Evolutionary conservation across 2,888 invertebrate species (phyloP), one percentile per base, ranked within the genome.

Genomic region (Pterobdella sp.): DNA sequence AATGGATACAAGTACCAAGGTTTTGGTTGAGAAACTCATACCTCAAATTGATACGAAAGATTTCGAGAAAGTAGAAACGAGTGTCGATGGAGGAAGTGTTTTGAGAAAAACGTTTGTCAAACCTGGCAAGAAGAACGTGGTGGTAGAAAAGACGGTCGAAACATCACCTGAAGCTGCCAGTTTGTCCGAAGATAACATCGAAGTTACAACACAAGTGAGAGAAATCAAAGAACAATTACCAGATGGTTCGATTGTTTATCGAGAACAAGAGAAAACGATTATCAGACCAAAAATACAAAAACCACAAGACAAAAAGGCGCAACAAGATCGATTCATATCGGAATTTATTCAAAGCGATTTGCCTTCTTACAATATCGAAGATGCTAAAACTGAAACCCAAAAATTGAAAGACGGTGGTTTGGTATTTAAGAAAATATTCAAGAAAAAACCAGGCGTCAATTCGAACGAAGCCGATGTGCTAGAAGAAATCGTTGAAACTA

Each of bases 401-500:
- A n/a, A 7, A 22, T 4, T 34, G 63, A 31, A n/a, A 1, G 70
- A 70, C n/a, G 70, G 70, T 14, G 35, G 32, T 18, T 10, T 70
- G 3, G 70, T 63, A 4, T 18, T 70, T 32, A 70, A 18, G n/a
- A 56, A 52, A 29, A 26, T 56, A 22, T 70, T 70, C 37, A 70
- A 70, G 35, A 70, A 70, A 32, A 26, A 37, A 3, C 14, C 52
- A 14, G 70, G 70, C 1, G n/a, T 49, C 22, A 52, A 56, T 3
- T 34, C 49, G 26, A 32, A 18, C 10, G 60, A 70, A n/a, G 60
- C 70, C 3, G 70, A 70, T 56, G 63, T 56, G 1, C 35, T 70
- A 4, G 70, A 70, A 70, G 70, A 70, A 35, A 32, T 70, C 1
- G 29, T 70, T 1, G 70, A 70, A 32, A 70, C 63, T 1, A 52